Evolutionary conservation across 2,888 invertebrate genomes (phyloP).

Genomic region (Sisyra nigra): DNA sequence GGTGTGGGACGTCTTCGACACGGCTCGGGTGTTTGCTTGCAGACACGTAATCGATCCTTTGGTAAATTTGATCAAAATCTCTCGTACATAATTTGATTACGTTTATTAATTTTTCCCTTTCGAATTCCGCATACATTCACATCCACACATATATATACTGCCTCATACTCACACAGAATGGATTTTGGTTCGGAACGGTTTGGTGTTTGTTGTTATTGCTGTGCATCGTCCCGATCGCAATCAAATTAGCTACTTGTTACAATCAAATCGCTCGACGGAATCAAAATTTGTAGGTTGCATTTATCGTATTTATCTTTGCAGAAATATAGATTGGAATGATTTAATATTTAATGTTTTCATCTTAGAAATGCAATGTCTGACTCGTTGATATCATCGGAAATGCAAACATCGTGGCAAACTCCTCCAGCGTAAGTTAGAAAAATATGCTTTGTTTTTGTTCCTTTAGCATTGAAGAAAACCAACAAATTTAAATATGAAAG

Average conservation of each 20-base stretch:
- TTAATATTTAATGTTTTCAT: no score
- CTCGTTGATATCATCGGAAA: no score
- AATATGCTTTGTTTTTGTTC: no score
- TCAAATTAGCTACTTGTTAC: slow-evolving; percentile 23
- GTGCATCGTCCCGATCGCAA: slow-evolving; percentile 22
- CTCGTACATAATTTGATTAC: not conserved
- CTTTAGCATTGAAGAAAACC: no score
- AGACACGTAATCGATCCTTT: slow-evolving; percentile 45
- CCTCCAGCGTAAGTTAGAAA: no score
- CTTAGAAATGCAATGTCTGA: no score
- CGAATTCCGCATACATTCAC: not conserved
- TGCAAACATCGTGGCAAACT: no score
- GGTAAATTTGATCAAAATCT: slow-evolving; percentile 27
- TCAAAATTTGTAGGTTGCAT: no score
- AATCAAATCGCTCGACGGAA: slow-evolving; percentile 13
- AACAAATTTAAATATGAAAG: no score
- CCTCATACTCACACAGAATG: slow-evolving; percentile 18
- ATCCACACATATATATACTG: not conserved
- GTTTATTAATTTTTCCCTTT: not conserved
- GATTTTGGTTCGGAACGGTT: slow-evolving; percentile 20
- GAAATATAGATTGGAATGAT: no score
- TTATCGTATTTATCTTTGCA: no score
- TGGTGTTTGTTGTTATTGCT: slow-evolving; percentile 25
- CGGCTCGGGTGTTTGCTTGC: slow-evolving; percentile 43
- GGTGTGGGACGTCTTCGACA: slow-evolving; percentile 51